A percentile compares a stretch with the other conserved stretches of the same genome.
phyloP scores from a whole-genome alignment of 1,140 invertebrate genomes.

The Phymastichus coffea region DNA sequence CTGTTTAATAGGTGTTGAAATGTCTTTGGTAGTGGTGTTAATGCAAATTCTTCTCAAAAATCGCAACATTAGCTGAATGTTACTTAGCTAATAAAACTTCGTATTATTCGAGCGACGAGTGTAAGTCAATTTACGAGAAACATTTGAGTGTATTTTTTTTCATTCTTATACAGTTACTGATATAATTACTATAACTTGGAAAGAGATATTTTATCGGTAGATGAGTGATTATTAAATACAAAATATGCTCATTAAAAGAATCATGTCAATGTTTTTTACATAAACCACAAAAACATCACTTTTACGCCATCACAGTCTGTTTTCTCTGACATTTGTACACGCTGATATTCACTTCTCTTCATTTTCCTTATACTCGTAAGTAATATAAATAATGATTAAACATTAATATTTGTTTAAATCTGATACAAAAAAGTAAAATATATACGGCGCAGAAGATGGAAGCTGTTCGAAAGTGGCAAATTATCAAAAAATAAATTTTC shows the following conservation, averaged over 20 bases:
- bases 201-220: slow-evolving; percentile 22
- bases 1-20: not conserved
- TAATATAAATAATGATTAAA: slow-evolving; percentile 12
- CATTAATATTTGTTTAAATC: not conserved
- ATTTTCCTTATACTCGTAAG: not conserved
- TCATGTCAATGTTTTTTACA: slow-evolving; percentile 27
- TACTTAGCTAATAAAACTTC: slow-evolving; percentile 23
- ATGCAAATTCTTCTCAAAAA: slow-evolving; percentile 7
- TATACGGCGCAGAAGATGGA: slow-evolving; percentile 6
- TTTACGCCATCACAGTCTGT: slow-evolving; percentile 30
- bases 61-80: slow-evolving; percentile 9
- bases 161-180: too few species aligned
- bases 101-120: slow-evolving; percentile 1
- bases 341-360: slow-evolving; percentile 8
- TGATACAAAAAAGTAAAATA: not conserved
- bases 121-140: slow-evolving; percentile 8
- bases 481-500: slow-evolving; percentile 14
- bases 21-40: slow-evolving; percentile 21
- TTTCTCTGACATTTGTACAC: slow-evolving; percentile 26
- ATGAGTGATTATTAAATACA: slow-evolving; percentile 27
- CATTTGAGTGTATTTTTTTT: slow-evolving; percentile 17
- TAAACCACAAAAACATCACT: slow-evolving; percentile 24
- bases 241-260: slow-evolving; percentile 27
- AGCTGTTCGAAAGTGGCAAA: slow-evolving; percentile 9
- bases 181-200: too few species aligned